phyloP scores from a whole-genome alignment of 2,113 vertebrate genomes.

The Dipodomys stephensi region DNA sequence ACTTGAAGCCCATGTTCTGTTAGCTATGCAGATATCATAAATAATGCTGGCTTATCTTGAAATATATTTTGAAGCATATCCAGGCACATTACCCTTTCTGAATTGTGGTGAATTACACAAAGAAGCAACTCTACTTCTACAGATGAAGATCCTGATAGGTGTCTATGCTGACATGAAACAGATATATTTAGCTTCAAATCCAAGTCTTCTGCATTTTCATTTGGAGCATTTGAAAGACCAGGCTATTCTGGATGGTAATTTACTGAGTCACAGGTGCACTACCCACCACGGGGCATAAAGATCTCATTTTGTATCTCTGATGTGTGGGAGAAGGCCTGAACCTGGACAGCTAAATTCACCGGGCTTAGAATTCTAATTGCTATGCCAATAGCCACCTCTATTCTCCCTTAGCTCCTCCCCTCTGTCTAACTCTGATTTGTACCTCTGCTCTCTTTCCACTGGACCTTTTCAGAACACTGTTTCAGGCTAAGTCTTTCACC shows the following conservation, averaged over 20 bases:
- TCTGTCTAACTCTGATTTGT: not conserved
- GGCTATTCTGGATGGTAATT: not conserved
- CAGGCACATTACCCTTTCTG: not conserved
- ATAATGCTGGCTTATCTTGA: not conserved
- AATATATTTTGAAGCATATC: not conserved
- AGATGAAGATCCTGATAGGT: not conserved
- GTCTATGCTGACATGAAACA: not conserved
- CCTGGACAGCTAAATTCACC: not conserved
- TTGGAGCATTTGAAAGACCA: not conserved
- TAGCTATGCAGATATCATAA: not conserved
- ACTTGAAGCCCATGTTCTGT: not conserved
- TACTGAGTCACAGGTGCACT: not conserved
- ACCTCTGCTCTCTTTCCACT: not conserved
- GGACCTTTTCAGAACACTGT: not conserved
- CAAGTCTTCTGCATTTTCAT: not conserved
- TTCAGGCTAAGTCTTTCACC: not conserved
- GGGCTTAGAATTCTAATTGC: accelerated
- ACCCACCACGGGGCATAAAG: not conserved
- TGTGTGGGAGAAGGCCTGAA: not conserved
- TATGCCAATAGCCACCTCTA: not conserved
- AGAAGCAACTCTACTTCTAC: not conserved
- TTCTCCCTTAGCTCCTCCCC: not conserved
- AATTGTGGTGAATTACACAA: not conserved
- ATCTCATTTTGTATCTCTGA: accelerated
- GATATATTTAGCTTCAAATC: not conserved